Conservation (phyloP, 2,888 invertebrate species). For the Rhaphigaster nebulosa region DNA sequence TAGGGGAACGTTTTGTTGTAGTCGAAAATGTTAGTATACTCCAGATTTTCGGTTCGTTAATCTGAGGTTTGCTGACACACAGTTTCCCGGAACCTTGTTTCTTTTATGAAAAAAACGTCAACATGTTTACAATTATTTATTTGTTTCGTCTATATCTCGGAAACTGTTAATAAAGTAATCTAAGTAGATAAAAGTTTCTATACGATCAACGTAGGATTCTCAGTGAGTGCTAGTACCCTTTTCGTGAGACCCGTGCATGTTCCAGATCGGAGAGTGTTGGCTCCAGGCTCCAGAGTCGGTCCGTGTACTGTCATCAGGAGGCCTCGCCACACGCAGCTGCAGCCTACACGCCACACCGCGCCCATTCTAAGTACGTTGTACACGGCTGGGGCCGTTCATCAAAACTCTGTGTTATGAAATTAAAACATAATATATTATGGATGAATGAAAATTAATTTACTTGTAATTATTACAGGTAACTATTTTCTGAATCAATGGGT, state of each 20-base stretch:
- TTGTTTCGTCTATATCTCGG: too few species aligned
- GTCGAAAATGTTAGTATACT: too few species aligned
- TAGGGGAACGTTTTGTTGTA: too few species aligned
- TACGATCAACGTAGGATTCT: too few species aligned
- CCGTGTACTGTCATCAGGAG: background rate
- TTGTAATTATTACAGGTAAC: background rate
- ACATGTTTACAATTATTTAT: too few species aligned
- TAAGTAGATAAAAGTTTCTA: too few species aligned
- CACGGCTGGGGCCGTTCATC: background rate
- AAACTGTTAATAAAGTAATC: too few species aligned
- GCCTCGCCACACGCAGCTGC: background rate
- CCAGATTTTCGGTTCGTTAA: too few species aligned
- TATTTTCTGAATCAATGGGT: background rate
- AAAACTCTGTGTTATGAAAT: background rate
- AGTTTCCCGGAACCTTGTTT: too few species aligned
- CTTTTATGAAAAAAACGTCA: too few species aligned
- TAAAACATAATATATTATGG: background rate
- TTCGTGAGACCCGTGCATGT: background rate
- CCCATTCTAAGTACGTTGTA: background rate
- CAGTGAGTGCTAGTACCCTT: background rate
- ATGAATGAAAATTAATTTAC: background rate
- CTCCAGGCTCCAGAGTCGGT: background rate
- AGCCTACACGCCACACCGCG: background rate
- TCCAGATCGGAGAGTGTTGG: slow-evolving; percentile 9
- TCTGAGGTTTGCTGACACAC: too few species aligned